These are phyloP conservation scores for Orbicella faveolata DNA, from an alignment of 64 coral and sea anemone species.

Conservation along the genomic window DNA sequence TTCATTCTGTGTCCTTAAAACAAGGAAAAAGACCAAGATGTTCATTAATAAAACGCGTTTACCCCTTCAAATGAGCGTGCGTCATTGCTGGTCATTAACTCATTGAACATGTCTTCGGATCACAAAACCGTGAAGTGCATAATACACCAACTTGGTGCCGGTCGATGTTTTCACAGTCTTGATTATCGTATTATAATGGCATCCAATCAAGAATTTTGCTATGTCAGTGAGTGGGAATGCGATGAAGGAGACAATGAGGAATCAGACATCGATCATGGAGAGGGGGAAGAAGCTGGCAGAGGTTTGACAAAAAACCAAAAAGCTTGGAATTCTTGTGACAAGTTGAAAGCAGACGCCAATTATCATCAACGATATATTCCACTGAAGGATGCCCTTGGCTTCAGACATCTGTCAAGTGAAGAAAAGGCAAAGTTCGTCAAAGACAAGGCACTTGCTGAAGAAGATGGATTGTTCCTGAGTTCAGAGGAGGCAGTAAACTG, in stretches of 20 bases:
- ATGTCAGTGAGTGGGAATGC: conserved; percentile 30
- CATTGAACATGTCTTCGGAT: no score
- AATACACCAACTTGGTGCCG: no score
- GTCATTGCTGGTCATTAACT: no score
- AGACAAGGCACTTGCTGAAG: conserved; percentile 24
- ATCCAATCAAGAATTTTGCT: neutral
- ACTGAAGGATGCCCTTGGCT: conserved; percentile 56
- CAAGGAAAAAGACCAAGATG: no score
- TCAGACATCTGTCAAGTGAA: conserved; percentile 30
- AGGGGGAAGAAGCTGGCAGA: conserved; percentile 48
- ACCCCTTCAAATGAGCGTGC: no score
- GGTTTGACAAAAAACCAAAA: conserved; percentile 7
- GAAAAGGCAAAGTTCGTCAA: conserved; percentile 39
- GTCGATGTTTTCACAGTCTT: neutral
- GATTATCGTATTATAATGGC: neutral
- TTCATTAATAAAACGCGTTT: no score
- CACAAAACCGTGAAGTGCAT: no score
- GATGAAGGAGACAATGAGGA: neutral
- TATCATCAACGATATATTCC: conserved; percentile 54
- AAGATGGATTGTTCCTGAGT: conserved; percentile 52
- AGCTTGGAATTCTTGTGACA: conserved; percentile 44
- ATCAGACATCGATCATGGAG: neutral
- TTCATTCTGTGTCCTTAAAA: no score
- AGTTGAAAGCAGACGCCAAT: conserved; percentile 31
- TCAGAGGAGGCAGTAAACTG: conserved; percentile 20